phyloP scores from a whole-genome alignment of 2,113 vertebrate genomes.

The Arizona elegans region DNA sequence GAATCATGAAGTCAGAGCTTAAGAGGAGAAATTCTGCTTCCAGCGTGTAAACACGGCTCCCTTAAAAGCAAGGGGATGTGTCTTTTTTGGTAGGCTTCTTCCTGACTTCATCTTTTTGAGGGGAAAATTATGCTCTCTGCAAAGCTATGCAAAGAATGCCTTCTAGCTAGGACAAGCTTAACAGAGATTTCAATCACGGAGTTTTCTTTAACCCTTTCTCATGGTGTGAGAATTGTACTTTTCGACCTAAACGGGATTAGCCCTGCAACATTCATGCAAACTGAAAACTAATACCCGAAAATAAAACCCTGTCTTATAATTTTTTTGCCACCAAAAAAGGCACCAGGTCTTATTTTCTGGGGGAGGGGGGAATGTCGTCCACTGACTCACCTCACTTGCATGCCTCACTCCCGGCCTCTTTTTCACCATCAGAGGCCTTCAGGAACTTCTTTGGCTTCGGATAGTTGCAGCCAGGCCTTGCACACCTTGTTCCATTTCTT shows the following conservation, averaged over 20 bases:
- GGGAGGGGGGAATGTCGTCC: too few species aligned
- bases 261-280: not conserved
- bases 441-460: too few species aligned
- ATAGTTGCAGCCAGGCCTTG: too few species aligned
- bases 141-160: constrained; percentile 11
- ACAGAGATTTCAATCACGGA: not conserved
- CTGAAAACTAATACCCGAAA: too few species aligned
- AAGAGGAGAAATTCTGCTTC: not conserved
- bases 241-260: not conserved
- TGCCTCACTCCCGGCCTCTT: too few species aligned
- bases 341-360: too few species aligned
- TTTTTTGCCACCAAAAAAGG: too few species aligned
- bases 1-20: not conserved
- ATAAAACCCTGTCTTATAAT: too few species aligned
- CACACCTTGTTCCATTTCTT: too few species aligned
- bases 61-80: not conserved
- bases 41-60: not conserved
- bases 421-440: too few species aligned
- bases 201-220: not conserved
- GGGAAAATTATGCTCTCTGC: not conserved
- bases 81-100: not conserved
- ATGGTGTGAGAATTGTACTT: not conserved
- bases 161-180: constrained; percentile 17
- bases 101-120: not conserved
- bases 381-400: too few species aligned